Conservation (phyloP, 2,113 vertebrate species). For the Oophaga pumilio region DNA sequence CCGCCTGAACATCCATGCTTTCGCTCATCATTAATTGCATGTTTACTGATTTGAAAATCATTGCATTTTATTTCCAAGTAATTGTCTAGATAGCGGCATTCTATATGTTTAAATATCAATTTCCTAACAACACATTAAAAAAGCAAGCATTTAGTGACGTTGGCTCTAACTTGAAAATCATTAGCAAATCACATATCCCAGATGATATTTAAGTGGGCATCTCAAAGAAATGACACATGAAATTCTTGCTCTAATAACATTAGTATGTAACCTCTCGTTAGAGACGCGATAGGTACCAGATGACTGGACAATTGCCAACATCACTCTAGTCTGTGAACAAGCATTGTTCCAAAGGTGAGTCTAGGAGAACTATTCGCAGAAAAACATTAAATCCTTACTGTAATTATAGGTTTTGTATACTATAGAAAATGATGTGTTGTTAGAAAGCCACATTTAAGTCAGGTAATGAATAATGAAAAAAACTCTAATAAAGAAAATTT, state of each 20-base stretch:
- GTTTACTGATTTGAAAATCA: not conserved
- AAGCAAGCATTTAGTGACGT: not conserved
- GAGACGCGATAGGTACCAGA: slow-evolving; percentile 35
- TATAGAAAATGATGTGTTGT: not conserved
- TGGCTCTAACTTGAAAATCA: slow-evolving; percentile 24
- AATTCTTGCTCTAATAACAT: slow-evolving; percentile 41
- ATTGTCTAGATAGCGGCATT: not conserved
- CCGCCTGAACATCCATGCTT: too few species aligned
- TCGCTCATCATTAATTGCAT: too few species aligned
- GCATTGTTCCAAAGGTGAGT: slow-evolving; percentile 29
- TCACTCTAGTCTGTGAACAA: slow-evolving; percentile 27
- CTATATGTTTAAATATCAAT: not conserved
- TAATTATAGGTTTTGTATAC: not conserved
- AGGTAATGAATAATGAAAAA: not conserved
- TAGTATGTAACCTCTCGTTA: slow-evolving; percentile 47
- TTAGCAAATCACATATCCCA: slow-evolving; percentile 30
- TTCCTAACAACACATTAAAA: not conserved
- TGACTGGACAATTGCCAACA: slow-evolving; percentile 29
- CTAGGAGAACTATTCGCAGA: slow-evolving; percentile 15
- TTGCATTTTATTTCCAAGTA: not conserved
- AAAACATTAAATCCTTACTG: slow-evolving; percentile 22
- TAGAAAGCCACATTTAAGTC: not conserved
- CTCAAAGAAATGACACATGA: slow-evolving; percentile 36
- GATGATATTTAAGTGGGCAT: slow-evolving; percentile 13
- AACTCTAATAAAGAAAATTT: too few species aligned